Percentiles rank a stretch among this genome's conserved stretches.
Conservation (phyloP, 2,797 vertebrate species). For the Melanotaenia boesemani region DNA sequence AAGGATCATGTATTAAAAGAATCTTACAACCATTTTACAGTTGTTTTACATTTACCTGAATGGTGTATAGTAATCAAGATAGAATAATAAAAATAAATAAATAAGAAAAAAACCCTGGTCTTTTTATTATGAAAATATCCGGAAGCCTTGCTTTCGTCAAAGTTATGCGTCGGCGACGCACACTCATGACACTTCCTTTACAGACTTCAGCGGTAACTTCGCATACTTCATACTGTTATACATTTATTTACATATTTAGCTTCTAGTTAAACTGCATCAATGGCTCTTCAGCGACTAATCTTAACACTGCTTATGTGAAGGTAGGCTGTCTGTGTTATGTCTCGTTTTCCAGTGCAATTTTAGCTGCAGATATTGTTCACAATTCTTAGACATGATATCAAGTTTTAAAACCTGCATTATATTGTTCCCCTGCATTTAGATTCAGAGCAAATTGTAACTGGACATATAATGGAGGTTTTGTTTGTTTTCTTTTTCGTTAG, state of each 20-base stretch:
- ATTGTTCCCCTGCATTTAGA: too few relatives aligned
- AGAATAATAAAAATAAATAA: neutral
- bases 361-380: neutral
- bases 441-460: too few relatives aligned
- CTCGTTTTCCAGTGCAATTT: neutral
- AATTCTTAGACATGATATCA: neutral
- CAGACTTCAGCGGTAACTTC: neutral
- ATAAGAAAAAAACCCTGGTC: accelerated
- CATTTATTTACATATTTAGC: neutral
- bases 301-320: slow-evolving; percentile 5
- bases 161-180: slow-evolving; percentile 39
- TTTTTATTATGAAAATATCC: slow-evolving; percentile 44
- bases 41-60: neutral
- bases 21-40: neutral
- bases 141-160: slow-evolving; percentile 30
- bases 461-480: neutral
- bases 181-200: slow-evolving; percentile 10
- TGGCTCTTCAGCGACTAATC: accelerated
- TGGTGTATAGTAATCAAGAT: neutral
- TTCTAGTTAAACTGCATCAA: neutral
- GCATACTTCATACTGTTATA: neutral
- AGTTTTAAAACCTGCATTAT: too few relatives aligned
- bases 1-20: neutral
- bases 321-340: slow-evolving; percentile 31
- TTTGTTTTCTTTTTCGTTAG: neutral